Base-by-base conservation (phyloP, 92 coral and sea anemone genomes). In the Paramuricea clavata region DNA sequence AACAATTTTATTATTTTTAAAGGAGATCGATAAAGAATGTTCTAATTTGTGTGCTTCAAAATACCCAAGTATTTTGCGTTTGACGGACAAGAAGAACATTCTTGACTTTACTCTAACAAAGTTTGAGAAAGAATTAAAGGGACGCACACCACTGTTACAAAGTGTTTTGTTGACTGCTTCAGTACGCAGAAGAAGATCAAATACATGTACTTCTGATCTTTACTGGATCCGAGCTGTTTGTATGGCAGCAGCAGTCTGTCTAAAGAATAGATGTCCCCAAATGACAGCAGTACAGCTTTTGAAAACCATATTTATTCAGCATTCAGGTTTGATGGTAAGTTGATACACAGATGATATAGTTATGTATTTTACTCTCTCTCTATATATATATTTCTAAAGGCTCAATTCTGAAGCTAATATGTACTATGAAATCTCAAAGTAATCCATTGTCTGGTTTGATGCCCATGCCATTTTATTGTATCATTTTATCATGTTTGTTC, bases 201-300 rank as follows among this genome's bases (percentile, higher is more conserved):
- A 10, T 10, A 4, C 10, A 39, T 67, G 80, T 25, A 73, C 70
- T 34, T 52, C 52, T 30, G 49, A 31, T 17, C 76, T 41, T 2
- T 69, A 7, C 50, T 69, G 76, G 76, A 69, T 69, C 13, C 73
- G 8, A 26, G 93, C 92, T 22, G 76, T 93, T 49, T 93, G 86
- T 22, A 93, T 93, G 96, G 94, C 96, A 36, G 92, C 96, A 69
- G 91, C 91, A 6, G 76, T 93, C 13, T 91, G 94, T 78, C 80
- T 91, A 0, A 35, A 87, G 34, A 76, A 88, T 69, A 67, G 94
- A 62, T 93, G 81, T 34, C 73, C 65, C n/a, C 64, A 36, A 70
- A 85, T 91, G 96, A 91, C 83, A 85, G 96, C 89, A 34, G 87
- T 91, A 27, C 94, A 93, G 74, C 83, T 91, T 6, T 60, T 91